Percentiles rank a stretch among this genome's conserved stretches.
These are phyloP conservation scores for Adelges cooleyi DNA, from an alignment of 1,140 invertebrate species.

Conservation along the genomic window DNA sequence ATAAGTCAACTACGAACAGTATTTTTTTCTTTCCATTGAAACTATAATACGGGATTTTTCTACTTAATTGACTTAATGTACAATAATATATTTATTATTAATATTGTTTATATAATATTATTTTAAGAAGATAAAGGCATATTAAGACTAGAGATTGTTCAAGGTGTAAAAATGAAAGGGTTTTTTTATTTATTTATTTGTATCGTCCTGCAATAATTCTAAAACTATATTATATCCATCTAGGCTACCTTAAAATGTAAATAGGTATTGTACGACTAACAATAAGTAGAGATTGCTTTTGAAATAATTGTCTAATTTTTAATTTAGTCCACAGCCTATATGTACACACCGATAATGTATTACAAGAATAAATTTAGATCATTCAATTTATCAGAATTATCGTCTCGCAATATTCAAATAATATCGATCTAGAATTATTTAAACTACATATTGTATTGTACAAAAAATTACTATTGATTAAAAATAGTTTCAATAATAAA, in stretches of 20 bases:
- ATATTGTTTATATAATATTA: too few species aligned
- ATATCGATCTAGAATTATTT: too few species aligned
- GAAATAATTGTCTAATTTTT: constrained; percentile 21
- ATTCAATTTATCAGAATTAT: constrained; percentile 1
- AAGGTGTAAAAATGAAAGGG: constrained; percentile 7
- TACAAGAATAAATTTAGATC: constrained; percentile 9
- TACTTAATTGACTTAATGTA: constrained; percentile 20
- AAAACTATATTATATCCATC: constrained; percentile 5
- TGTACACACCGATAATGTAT: constrained; percentile 17
- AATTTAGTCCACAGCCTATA: constrained; percentile 22
- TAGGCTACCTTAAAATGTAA: constrained; percentile 22
- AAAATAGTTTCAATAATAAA: too few species aligned
- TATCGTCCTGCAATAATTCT: too few species aligned
- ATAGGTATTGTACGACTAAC: constrained; percentile 20
- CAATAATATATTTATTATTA: too few species aligned
- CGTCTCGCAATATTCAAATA: constrained; percentile 22
- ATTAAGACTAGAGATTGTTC: constrained; percentile 1
- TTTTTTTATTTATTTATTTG: too few species aligned
- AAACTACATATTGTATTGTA: too few species aligned
- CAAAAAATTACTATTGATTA: too few species aligned
- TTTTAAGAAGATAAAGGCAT: not conserved
- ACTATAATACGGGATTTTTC: not conserved
- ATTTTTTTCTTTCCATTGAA: not conserved
- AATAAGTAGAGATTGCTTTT: constrained; percentile 25
- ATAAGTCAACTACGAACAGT: not conserved